Base-by-base conservation (phyloP, 2,113 vertebrate species). In the Peromyscus polionotus region DNA sequence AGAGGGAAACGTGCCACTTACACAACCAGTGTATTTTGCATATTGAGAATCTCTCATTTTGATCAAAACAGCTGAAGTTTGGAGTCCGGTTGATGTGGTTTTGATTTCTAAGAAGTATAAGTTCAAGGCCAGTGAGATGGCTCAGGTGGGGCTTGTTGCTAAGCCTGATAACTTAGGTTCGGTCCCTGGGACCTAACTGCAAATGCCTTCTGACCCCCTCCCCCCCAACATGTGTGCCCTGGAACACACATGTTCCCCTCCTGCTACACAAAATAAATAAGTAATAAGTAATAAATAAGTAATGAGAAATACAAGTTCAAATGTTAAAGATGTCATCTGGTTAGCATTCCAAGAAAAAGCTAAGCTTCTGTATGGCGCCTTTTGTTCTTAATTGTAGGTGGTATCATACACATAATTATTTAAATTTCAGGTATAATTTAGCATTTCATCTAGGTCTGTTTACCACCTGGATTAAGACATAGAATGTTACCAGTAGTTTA, bases 261-360 rank as follows among this genome's bases (percentile, higher is more conserved):
- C 26, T 7, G 2, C 9, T 33, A 20, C 61, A 45, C 39, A 97
- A 88, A 42, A 39, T 51, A 51, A 51, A 26, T 17, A 42, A 63
- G 39, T 31, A 42, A 42, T 42, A 42, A 42, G 39, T 42, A 51
- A 26, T 17, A 42, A 63, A 26, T 31, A 42, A 42, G 61, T 33
- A 95, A 57, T 96, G 87, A 73, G 33, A 86, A 86, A 81, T 90
- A 75, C 4, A 95, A 92, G 57, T 96, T 95, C 70, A 95, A 97
- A 93, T 70, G 54, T 90, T 80, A 86, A 93, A 75, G 81, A 57
- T 97, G 92, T 95, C 73, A 88, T 94, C 73, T 91, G 80, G 59
- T 65, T 95, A 86, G 20, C 67, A 87, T 95, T 91, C 48, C 26
- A 94, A 93, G 31, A 77, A 48, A 88, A 59, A 85, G n/a, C 22